These are phyloP conservation scores for Bombus breviceps DNA, from an alignment of 1,140 invertebrate species.

Conservation along the genomic window DNA sequence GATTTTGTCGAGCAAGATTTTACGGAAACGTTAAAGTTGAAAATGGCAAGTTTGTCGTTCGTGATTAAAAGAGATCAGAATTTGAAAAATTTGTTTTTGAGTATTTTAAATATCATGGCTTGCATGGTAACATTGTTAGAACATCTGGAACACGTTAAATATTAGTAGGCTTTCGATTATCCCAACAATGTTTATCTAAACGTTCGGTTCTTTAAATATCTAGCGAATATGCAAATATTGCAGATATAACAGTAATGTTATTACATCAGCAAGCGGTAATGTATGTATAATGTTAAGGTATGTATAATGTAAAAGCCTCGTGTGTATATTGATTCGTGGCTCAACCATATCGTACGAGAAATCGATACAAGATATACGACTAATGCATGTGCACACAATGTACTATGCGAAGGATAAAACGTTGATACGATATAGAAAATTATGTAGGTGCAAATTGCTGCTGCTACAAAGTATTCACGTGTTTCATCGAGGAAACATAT, in stretches of 20 bases:
- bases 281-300: too few species aligned
- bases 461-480: neutral
- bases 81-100: too few species aligned
- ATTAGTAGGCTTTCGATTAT: neutral
- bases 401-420: neutral
- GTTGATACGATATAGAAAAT: neutral
- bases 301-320: too few species aligned
- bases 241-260: too few species aligned
- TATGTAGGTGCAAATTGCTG: neutral
- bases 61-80: too few species aligned
- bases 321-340: neutral
- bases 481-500: neutral
- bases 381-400: neutral
- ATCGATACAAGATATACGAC: neutral
- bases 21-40: too few species aligned
- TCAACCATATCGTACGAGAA: neutral
- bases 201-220: neutral
- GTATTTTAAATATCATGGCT: neutral
- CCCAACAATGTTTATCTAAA: neutral
- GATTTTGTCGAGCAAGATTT: too few species aligned
- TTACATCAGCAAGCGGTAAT: neutral
- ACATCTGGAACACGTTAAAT: too few species aligned
- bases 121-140: neutral
- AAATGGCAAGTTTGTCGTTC: too few species aligned
- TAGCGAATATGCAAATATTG: too few species aligned